Base-by-base conservation (phyloP, 2,888 invertebrate species). In the Folsomia candida region DNA sequence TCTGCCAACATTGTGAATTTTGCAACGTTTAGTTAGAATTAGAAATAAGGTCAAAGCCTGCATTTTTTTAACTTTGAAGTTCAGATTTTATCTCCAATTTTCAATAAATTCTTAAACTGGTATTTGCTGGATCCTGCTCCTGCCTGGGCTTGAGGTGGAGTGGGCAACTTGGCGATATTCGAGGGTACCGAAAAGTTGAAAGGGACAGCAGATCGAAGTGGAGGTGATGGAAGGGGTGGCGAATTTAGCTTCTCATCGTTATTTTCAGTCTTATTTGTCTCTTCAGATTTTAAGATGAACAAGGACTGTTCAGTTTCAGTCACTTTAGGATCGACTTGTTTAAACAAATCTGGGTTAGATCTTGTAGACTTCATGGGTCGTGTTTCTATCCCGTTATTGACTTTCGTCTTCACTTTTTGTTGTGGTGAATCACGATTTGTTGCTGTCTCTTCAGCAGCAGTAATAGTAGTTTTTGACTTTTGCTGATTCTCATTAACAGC, bases 101-200 rank as follows among this genome's bases (percentile, higher is more conserved):
- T 64, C 20, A 64, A 20, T 20, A 64, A 51, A 51, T 64, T 64
- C 37, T 64, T 64, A 64, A 64, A 64, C 20, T 64, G 64, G 24
- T 51, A 64, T 24, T 64, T 64, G 51, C 64, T 64, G 11, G 25
- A 20, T 26, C 29, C 24, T 22, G 54, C 22, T 54, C 11, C 4
- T 6, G 11, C 18, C 20, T 18, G 20, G n/a, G 20, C 25, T 9
- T 4, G 20, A 18, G 62, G 28, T 62, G 62, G 62, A n/a, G 28
- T 28, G 6, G 24, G 24, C 25, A 25, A n/a, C 22, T 26, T 26
- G 6, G 27, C 3, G 4, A 26, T 11, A 24, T 22, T 6, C 4
- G 27, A 3, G 24, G 26, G 26, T 59, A 24, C 11, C 6, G n/a
- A 51, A 20, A 64, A 4, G 20, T 25, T 22, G 27, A 24, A 60